A percentile compares a stretch with the other conserved stretches of the same genome.
Evolutionary conservation across 2,797 vertebrate genomes (phyloP).

Genomic region (Distichodus sexfasciatus): DNA sequence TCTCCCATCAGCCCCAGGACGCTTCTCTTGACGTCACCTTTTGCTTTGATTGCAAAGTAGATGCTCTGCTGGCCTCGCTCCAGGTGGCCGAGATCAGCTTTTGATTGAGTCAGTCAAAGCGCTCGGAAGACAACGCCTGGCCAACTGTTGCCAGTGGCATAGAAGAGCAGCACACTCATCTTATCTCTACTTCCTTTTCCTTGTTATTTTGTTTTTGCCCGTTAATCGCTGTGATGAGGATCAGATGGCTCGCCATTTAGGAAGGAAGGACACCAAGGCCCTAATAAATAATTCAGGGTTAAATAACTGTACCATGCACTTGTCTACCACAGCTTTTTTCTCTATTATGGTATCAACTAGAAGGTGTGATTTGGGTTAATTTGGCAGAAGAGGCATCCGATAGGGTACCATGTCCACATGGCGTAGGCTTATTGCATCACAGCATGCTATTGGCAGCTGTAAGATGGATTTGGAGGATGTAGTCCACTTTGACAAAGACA

Average conservation of each 20-base stretch:
- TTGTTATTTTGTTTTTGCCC: slow-evolving; percentile 1
- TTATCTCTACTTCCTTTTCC: slow-evolving; percentile 17
- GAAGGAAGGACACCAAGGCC: background rate
- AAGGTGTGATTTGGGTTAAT: too few relatives aligned
- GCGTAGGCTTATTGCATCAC: too few relatives aligned
- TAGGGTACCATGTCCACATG: too few relatives aligned
- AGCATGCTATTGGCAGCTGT: too few relatives aligned
- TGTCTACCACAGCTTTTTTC: background rate
- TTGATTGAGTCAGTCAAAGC: slow-evolving; percentile 35
- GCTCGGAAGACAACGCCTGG: slow-evolving; percentile 21
- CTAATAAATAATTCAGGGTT: background rate
- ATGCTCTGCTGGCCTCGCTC: slow-evolving; percentile 46
- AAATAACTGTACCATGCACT: background rate
- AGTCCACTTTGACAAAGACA: too few relatives aligned
- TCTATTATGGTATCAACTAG: background rate
- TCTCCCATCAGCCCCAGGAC: slow-evolving; percentile 58
- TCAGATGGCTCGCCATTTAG: background rate
- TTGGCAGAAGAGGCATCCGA: too few relatives aligned
- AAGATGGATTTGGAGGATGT: too few relatives aligned
- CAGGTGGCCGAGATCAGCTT: slow-evolving; percentile 43
- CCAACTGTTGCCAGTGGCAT: slow-evolving; percentile 2
- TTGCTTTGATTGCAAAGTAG: slow-evolving; percentile 64
- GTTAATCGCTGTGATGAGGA: background rate
- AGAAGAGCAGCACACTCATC: slow-evolving; percentile 16
- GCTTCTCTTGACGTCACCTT: slow-evolving; percentile 62